Conservation (phyloP, 2,113 vertebrate species). For the Carlito syrichta region DNA sequence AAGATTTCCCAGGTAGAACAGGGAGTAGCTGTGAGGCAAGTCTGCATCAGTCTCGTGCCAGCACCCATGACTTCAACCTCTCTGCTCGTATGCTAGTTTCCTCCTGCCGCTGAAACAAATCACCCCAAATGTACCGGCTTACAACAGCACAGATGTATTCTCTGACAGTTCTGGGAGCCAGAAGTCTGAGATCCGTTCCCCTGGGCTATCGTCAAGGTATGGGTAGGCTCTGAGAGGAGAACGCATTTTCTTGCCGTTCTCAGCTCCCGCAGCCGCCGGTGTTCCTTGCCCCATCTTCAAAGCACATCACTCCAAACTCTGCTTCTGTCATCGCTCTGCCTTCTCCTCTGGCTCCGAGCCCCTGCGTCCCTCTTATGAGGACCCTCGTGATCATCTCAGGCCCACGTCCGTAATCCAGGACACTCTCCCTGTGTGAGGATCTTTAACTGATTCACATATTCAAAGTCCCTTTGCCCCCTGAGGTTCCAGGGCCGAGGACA, state of each 20-base stretch:
- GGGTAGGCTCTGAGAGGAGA: neutral
- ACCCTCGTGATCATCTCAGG: neutral
- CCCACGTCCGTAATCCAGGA: neutral
- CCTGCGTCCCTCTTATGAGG: neutral
- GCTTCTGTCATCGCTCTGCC: neutral
- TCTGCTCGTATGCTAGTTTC: rapidly evolving
- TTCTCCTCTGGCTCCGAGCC: neutral
- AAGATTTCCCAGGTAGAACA: neutral
- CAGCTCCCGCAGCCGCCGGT: too few species aligned
- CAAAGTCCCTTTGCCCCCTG: neutral
- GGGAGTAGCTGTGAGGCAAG: neutral
- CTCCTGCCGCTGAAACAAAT: neutral
- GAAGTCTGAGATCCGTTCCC: neutral
- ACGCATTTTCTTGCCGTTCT: neutral
- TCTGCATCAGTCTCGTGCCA: rapidly evolving
- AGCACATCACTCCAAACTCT: neutral
- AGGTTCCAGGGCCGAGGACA: neutral
- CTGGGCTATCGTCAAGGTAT: neutral
- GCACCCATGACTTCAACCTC: rapidly evolving
- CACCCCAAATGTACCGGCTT: neutral
- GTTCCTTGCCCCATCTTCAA: neutral
- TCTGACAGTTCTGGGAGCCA: neutral
- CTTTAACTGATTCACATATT: neutral
- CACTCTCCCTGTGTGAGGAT: neutral
- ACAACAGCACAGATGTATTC: neutral